Conservation (phyloP, 2,888 invertebrate genomes). For the Aphelenchoides bicaudatus region DNA sequence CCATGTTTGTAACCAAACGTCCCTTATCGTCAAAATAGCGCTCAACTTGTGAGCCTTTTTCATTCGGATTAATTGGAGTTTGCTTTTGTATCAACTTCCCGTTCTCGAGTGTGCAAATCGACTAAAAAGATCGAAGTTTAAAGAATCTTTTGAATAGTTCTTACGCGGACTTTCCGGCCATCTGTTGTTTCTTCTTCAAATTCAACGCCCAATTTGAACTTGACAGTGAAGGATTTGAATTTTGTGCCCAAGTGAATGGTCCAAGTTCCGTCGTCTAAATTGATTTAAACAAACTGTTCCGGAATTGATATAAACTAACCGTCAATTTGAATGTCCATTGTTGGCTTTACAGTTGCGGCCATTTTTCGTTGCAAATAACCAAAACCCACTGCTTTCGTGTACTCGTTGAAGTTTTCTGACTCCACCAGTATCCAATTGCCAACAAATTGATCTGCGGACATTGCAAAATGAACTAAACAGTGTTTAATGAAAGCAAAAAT, state of each 20-base stretch:
- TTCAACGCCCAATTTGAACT: slow-evolving; percentile 29
- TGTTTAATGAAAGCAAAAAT: no score
- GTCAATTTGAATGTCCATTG: slow-evolving; percentile 22
- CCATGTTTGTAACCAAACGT: slow-evolving; percentile 18
- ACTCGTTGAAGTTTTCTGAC: slow-evolving; percentile 25
- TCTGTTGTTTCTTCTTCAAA: slow-evolving; percentile 29
- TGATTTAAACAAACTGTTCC: no score
- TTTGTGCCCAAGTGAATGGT: slow-evolving; percentile 22
- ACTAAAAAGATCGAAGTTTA: no score
- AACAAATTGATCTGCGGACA: no score
- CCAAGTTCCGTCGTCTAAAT: no score
- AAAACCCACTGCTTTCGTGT: slow-evolving; percentile 33
- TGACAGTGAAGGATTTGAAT: slow-evolving; percentile 25
- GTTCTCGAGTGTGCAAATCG: not conserved
- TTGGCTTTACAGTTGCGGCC: slow-evolving; percentile 24
- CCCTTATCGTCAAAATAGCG: slow-evolving; percentile 21
- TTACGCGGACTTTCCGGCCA: no score
- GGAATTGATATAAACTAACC: no score
- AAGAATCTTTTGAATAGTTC: no score
- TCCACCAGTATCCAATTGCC: slow-evolving; percentile 23
- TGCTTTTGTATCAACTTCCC: slow-evolving; percentile 6
- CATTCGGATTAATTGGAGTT: not conserved
- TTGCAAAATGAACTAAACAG: no score
- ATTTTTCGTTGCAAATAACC: slow-evolving; percentile 25
- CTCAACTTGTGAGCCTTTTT: not conserved